Percentiles rank a stretch among this genome's conserved stretches.
These are phyloP conservation scores for Salmo trutta DNA, from an alignment of 2,797 vertebrate species.

Conservation along the genomic window DNA sequence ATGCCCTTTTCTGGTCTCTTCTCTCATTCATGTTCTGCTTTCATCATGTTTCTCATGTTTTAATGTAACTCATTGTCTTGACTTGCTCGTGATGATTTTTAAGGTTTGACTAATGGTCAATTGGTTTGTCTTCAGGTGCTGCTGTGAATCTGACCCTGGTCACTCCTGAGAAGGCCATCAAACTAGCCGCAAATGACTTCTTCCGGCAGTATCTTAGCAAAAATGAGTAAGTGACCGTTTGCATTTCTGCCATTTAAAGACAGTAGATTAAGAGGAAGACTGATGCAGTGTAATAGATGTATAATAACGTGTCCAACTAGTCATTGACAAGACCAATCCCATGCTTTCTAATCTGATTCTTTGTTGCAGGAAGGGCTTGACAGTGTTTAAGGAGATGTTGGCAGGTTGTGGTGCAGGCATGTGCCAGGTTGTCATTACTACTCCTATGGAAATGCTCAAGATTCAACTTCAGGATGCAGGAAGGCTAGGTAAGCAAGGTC, in stretches of 20 bases:
- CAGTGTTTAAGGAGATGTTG: constrained; percentile 81
- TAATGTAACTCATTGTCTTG: neutral
- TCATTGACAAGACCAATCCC: neutral
- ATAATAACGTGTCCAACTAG: too few species aligned
- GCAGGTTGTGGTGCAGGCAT: constrained; percentile 85
- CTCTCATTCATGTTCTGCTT: constrained; percentile 15
- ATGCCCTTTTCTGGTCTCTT: neutral
- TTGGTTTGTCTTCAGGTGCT: constrained; percentile 72
- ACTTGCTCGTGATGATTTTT: constrained; percentile 13
- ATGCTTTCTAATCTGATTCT: neutral
- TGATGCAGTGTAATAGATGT: neutral
- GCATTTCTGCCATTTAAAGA: neutral
- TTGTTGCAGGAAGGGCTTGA: constrained; percentile 74
- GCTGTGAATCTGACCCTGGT: constrained; percentile 83
- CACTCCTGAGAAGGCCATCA: constrained; percentile 85
- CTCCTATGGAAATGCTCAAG: constrained; percentile 89
- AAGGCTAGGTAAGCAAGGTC: constrained; percentile 69
- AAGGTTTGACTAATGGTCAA: neutral
- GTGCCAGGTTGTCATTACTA: constrained; percentile 84
- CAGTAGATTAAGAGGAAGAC: neutral
- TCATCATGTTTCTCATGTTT: constrained; percentile 17
- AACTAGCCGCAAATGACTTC: constrained; percentile 83
- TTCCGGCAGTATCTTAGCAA: constrained; percentile 78
- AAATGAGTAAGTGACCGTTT: constrained; percentile 67
- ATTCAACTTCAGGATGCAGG: constrained; percentile 86